Base-by-base conservation (phyloP, 2,888 invertebrate species). In the Carabus problematicus region DNA sequence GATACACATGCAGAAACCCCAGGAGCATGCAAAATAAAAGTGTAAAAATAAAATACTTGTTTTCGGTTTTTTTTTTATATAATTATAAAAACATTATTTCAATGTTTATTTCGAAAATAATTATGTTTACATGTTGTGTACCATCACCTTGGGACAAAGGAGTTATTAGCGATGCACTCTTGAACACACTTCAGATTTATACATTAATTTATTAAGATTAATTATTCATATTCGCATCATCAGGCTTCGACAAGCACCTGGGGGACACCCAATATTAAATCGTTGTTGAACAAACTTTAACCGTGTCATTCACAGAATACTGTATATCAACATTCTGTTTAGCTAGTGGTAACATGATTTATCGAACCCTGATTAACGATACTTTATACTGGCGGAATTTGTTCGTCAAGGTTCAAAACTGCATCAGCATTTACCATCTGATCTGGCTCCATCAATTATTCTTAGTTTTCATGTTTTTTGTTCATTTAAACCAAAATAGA, bases 61-160 rank as follows among this genome's bases (percentile, higher is more conserved):
- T 77, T 56, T 68, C n/a, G n/a, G n/a, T 68, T 60, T 49, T 29
- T 29, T 29, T 29, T 29, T 29, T 29, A 29, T 29, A 29, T 29
- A n/a, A n/a, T n/a, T 78, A 77, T 77, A 76, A 78, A 80, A 79
- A 80, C 80, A 78, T 79, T 76, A 77, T 78, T 78, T 79, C 78
- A 79, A 80, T 80, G 79, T 81, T 81, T 81, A 81, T 81, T 81
- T 72, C 78, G 78, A 78, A 78, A 75, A 73, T 78, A 78, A 78
- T 78, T 72, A 70, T 67, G 49, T 71, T 71, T 79, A 80, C 79
- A 80, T 78, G 74, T 74, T 73, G 71, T 77, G 76, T 76, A 78
- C 80, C 80, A 78, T 79, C 80, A 80, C 80, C 80, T 78, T 70
- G 71, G 69, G 70, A 67, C 29, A 66, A 58, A 70, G 67, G 70